phyloP scores from a whole-genome alignment of 2,797 vertebrate genomes.

The Spinus pinus region DNA sequence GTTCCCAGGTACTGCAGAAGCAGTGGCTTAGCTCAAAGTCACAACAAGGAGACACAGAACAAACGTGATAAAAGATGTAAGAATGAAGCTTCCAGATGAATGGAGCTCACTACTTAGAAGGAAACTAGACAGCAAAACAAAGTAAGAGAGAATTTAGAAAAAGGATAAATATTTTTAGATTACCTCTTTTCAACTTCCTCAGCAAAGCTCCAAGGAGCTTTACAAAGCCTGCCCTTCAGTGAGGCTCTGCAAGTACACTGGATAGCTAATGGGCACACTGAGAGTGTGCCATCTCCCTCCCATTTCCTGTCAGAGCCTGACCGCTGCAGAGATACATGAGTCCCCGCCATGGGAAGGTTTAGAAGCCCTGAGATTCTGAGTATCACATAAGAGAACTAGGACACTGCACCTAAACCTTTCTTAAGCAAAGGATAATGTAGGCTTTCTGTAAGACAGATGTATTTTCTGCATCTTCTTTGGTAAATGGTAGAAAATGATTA shows the following conservation, averaged over 20 bases:
- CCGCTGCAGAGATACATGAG: rapidly evolving
- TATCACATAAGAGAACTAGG: neutral
- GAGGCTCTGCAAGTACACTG: neutral
- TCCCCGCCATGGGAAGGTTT: neutral
- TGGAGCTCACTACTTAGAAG: neutral
- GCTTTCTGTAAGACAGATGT: neutral
- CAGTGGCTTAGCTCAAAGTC: neutral
- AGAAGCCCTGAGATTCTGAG: neutral
- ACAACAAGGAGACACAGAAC: neutral
- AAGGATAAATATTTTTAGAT: constrained; percentile 2
- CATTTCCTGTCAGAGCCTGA: neutral
- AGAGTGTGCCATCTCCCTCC: neutral
- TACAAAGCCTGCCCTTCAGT: neutral
- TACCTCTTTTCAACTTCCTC: neutral
- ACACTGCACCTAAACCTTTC: neutral
- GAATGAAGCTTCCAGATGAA: neutral
- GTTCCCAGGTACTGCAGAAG: neutral
- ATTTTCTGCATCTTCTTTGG: neutral
- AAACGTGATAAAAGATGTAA: neutral
- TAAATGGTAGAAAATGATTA: neutral
- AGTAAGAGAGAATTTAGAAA: neutral
- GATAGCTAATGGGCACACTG: neutral
- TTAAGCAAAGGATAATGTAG: neutral
- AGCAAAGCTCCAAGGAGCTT: neutral
- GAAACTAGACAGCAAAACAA: neutral